Evolutionary conservation across 2,888 invertebrate species (phyloP).

Genomic region (Phasia obesa): DNA sequence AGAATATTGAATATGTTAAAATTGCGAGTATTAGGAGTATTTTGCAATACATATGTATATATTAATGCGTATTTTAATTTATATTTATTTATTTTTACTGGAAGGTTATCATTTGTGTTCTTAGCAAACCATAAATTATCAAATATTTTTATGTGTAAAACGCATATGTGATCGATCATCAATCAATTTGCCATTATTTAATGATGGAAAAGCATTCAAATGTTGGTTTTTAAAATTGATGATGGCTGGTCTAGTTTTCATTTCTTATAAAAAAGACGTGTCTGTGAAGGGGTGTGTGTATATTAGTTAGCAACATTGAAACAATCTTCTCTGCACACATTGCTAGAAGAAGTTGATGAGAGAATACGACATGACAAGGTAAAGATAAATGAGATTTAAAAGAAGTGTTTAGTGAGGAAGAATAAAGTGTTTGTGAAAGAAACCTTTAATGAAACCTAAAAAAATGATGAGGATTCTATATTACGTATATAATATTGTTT

Average conservation of each 20-base stretch:
- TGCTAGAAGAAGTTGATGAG: conserved; percentile 25
- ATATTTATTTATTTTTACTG: too few species aligned
- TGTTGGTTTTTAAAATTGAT: conserved; percentile 36
- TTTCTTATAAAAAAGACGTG: background rate
- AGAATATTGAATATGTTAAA: too few species aligned
- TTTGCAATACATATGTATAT: too few species aligned
- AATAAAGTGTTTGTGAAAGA: background rate
- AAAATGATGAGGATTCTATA: too few species aligned
- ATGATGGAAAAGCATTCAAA: conserved; percentile 32
- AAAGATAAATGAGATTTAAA: conserved; percentile 35
- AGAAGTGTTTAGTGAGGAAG: background rate
- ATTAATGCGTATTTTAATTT: too few species aligned
- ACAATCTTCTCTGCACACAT: conserved; percentile 8
- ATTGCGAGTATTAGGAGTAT: too few species aligned
- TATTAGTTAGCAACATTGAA: conserved; percentile 33
- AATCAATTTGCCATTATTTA: conserved; percentile 54
- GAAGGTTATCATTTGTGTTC: too few species aligned
- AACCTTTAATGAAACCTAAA: too few species aligned
- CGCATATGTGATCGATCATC: conserved; percentile 24
- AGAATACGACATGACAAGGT: conserved; percentile 4
- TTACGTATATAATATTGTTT: too few species aligned
- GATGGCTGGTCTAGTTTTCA: conserved; percentile 11
- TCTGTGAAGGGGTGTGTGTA: background rate
- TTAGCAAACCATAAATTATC: too few species aligned
- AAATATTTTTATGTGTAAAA: conserved; percentile 14